Conservation (phyloP, 2,113 vertebrate species). For the Rhinolophus sinicus region DNA sequence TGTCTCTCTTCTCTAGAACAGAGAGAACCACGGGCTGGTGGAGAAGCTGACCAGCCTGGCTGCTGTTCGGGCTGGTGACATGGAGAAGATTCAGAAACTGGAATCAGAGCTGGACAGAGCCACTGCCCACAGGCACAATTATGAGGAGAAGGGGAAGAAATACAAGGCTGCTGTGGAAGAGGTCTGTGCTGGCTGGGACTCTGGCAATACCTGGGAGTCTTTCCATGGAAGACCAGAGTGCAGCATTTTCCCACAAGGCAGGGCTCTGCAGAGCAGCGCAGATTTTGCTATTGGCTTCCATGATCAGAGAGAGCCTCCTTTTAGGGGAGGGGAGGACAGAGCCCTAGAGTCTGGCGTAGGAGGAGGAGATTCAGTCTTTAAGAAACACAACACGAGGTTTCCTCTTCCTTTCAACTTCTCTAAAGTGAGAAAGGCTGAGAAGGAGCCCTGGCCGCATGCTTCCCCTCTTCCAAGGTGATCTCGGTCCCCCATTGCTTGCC, state of each 20-base stretch:
- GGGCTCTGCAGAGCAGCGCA: neutral
- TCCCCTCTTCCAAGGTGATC: neutral
- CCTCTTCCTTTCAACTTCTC: neutral
- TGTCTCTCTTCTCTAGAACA: constrained; percentile 86
- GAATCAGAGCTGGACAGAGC: constrained; percentile 91
- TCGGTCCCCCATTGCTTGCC: neutral
- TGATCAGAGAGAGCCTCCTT: neutral
- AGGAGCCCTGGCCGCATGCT: neutral
- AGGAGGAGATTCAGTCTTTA: neutral
- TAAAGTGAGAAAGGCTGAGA: neutral
- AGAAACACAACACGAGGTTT: neutral
- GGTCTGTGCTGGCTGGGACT: constrained; percentile 81
- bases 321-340: neutral
- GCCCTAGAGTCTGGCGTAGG: neutral
- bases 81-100: constrained; percentile 90
- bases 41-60: constrained; percentile 92
- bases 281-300: neutral
- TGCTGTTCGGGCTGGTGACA: constrained; percentile 84
- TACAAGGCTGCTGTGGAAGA: constrained; percentile 86
- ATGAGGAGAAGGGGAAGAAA: constrained; percentile 89
- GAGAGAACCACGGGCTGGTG: constrained; percentile 93
- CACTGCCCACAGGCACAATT: constrained; percentile 81
- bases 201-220: neutral
- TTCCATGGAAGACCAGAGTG: fast-evolving
- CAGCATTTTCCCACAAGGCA: neutral